phyloP scores from a whole-genome alignment of 64 coral and sea anemone genomes.

The Trachythela sp. region DNA sequence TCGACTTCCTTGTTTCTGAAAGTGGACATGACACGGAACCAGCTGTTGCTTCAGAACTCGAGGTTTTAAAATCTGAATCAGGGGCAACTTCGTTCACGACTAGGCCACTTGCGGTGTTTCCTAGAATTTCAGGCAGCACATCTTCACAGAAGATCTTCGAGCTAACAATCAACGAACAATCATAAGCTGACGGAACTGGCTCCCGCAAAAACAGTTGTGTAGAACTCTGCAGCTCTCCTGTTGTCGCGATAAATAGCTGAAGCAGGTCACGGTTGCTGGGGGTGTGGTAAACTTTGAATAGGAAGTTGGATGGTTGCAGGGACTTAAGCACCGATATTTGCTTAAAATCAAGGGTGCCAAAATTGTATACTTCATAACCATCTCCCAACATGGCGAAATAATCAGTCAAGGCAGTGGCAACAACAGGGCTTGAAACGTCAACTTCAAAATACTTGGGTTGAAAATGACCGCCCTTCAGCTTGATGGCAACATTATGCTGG shows the following conservation, averaged over 20 bases:
- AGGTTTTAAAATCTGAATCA: not conserved
- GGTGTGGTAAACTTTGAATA: conserved; percentile 8
- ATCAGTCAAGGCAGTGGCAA: not conserved
- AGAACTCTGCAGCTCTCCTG: not conserved
- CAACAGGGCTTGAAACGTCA: not conserved
- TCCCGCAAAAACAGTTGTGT: not conserved
- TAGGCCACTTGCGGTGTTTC: not conserved
- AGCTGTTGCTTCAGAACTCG: not conserved
- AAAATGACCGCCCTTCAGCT: not conserved
- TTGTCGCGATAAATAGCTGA: conserved; percentile 25
- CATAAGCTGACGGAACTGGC: not conserved
- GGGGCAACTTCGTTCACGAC: not conserved
- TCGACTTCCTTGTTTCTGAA: not conserved
- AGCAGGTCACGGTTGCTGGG: not conserved
- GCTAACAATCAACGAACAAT: not conserved
- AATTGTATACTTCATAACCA: conserved; percentile 28
- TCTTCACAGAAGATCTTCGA: conserved; percentile 13
- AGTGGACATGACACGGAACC: not conserved
- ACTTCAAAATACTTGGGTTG: not conserved
- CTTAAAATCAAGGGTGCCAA: conserved; percentile 20
- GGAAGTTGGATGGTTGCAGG: not conserved
- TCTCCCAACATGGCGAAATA: not conserved
- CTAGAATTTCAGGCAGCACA: conserved; percentile 1
- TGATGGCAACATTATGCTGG: not conserved
- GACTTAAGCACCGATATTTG: not conserved